These are phyloP conservation scores for Cryptomyrus ogoouensis DNA, from an alignment of 2,113 vertebrate species.

Conservation along the genomic window DNA sequence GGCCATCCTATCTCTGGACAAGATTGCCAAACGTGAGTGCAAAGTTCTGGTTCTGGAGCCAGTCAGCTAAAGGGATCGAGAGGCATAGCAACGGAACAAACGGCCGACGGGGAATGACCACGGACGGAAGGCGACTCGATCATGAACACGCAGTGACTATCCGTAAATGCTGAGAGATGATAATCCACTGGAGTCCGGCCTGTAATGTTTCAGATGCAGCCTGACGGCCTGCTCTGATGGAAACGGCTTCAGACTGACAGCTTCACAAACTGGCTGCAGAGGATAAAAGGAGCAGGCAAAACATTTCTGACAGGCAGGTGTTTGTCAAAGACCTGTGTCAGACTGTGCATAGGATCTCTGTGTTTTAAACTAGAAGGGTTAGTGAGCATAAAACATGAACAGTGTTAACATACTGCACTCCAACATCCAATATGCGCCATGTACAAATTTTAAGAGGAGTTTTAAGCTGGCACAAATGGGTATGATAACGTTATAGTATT, in stretches of 20 bases:
- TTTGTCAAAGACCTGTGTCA: not conserved
- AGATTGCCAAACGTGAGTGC: conserved; percentile 91
- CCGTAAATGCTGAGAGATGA: not conserved
- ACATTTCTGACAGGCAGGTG: not conserved
- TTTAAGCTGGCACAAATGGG: not conserved
- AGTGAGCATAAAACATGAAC: not conserved
- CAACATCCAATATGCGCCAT: not conserved
- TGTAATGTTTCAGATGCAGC: not conserved
- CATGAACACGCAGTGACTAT: not conserved
- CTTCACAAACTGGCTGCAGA: not conserved
- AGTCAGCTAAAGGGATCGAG: conserved; percentile 46
- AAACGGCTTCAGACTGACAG: not conserved
- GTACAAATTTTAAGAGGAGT: not conserved
- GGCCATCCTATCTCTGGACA: conserved; percentile 78
- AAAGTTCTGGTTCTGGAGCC: conserved; percentile 82
- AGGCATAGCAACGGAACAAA: too few relatives aligned
- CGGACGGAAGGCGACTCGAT: not conserved
- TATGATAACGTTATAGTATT: conserved; percentile 2
- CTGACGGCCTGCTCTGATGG: not conserved
- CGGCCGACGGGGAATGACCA: not conserved
- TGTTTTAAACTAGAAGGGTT: not conserved
- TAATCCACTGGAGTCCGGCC: not conserved
- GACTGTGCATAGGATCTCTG: not conserved
- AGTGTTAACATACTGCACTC: not conserved
- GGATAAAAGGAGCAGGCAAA: not conserved